phyloP scores from a whole-genome alignment of 1,140 invertebrate genomes.

The Drosophila pseudoananassae region DNA sequence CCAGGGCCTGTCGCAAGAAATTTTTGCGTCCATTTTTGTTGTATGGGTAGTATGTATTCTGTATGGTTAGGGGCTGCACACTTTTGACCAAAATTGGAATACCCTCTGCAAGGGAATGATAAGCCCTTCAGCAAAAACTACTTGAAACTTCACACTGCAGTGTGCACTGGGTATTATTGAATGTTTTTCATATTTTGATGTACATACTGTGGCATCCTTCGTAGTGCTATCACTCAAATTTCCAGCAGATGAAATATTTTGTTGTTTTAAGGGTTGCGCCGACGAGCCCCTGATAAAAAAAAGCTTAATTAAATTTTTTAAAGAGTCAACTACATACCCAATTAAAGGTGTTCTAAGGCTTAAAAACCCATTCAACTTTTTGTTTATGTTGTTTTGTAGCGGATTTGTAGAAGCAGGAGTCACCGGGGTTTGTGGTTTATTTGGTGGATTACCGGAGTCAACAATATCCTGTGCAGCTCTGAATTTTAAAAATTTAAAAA shows the following conservation, averaged over 20 bases:
- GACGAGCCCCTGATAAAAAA: constrained; percentile 31
- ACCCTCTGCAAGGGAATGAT: too few species aligned
- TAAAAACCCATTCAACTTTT: constrained; percentile 89
- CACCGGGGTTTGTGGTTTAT: constrained; percentile 59
- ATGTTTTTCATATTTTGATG: background rate
- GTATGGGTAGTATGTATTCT: too few species aligned
- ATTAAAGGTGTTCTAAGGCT: constrained; percentile 92
- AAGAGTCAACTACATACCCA: constrained; percentile 85
- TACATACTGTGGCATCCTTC: constrained; percentile 73
- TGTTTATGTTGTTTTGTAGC: constrained; percentile 82
- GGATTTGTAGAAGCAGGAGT: constrained; percentile 60
- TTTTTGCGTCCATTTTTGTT: too few species aligned
- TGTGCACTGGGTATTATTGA: too few species aligned
- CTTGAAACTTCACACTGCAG: too few species aligned
- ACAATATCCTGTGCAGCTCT: constrained; percentile 70
- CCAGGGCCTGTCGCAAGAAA: too few species aligned
- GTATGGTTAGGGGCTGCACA: too few species aligned
- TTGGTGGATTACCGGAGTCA: constrained; percentile 59
- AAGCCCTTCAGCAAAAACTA: too few species aligned
- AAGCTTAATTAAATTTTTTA: background rate
- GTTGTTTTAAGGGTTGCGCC: constrained; percentile 89
- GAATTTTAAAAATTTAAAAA: too few species aligned
- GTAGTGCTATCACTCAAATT: constrained; percentile 58
- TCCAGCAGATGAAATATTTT: constrained; percentile 84
- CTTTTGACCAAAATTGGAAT: too few species aligned